Evolutionary conservation across 53 echinoderm and acorn worm species (phyloP).

Genomic region (Luidia sarsii): DNA sequence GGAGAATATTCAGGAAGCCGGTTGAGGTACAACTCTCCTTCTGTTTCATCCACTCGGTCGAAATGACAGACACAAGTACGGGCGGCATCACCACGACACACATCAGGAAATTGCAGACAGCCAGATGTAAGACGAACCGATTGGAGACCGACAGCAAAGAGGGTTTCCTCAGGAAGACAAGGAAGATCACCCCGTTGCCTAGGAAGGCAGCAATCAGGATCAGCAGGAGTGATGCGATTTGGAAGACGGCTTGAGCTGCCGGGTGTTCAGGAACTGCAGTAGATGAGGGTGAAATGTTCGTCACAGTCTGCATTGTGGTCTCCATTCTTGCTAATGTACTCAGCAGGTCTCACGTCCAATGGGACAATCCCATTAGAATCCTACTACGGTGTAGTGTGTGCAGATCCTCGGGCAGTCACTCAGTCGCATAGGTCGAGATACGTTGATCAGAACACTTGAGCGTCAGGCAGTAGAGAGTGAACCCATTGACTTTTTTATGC

Average conservation of each 20-base stretch:
- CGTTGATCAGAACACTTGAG: too few species aligned
- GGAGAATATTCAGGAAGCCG: slow-evolving; percentile 74
- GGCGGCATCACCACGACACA: slow-evolving; percentile 76
- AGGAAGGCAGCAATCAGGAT: slow-evolving; percentile 70
- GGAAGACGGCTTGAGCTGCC: slow-evolving; percentile 31
- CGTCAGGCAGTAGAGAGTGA: too few species aligned
- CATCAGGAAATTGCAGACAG: slow-evolving; percentile 81
- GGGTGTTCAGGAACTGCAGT: too few species aligned
- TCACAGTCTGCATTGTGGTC: too few species aligned
- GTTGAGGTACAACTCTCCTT: slow-evolving; percentile 60
- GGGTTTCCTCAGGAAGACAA: slow-evolving; percentile 79
- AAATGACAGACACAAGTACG: slow-evolving; percentile 63
- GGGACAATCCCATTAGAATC: too few species aligned
- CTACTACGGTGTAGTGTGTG: too few species aligned
- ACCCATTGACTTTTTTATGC: too few species aligned
- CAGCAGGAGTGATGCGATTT: slow-evolving; percentile 46
- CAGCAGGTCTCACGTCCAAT: too few species aligned
- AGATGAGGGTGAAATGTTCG: too few species aligned
- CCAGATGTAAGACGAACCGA: slow-evolving; percentile 78
- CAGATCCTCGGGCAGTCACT: too few species aligned
- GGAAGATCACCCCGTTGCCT: slow-evolving; percentile 78
- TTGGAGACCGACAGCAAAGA: slow-evolving; percentile 73
- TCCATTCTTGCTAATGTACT: too few species aligned
- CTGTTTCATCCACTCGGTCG: slow-evolving; percentile 65
- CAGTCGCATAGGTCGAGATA: too few species aligned